Conservation (phyloP, 2,888 invertebrate species). For the Drosophila stalkeri region DNA sequence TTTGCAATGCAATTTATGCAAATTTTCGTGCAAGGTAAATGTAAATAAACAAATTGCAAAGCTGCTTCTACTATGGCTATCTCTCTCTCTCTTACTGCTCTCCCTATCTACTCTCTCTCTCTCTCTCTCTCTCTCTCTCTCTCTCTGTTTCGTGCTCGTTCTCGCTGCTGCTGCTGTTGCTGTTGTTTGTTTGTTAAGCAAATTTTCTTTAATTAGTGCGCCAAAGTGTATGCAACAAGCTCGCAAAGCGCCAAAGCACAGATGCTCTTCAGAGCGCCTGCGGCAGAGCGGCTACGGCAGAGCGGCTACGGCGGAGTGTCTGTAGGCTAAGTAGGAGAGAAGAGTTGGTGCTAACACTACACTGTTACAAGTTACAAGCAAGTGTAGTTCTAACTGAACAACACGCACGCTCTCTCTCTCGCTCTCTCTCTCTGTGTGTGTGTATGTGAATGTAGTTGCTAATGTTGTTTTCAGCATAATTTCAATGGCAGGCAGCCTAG, state of each 20-base stretch:
- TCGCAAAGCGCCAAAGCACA: conserved; percentile 25
- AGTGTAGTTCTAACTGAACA: conserved; percentile 14
- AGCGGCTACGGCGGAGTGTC: no score
- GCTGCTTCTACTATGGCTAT: conserved; percentile 5
- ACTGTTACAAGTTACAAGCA: conserved; percentile 3
- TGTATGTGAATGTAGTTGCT: conserved; percentile 26
- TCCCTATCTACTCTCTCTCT: no score
- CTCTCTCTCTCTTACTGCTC: neutral
- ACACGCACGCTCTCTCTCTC: neutral
- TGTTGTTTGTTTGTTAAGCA: conserved; percentile 50
- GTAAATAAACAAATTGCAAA: conserved; percentile 49
- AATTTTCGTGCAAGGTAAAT: conserved; percentile 51
- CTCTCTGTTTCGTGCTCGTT: neutral
- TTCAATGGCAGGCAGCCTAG: conserved; percentile 43
- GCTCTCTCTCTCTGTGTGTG: no score
- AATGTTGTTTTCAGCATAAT: conserved; percentile 53
- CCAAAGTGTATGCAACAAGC: conserved; percentile 62
- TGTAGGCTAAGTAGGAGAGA: neutral
- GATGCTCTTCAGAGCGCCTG: conserved; percentile 23
- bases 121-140: neutral
- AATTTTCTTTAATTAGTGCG: conserved; percentile 73
- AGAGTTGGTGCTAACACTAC: conserved; percentile 9
- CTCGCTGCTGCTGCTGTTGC: neutral
- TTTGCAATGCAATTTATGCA: conserved; percentile 60
- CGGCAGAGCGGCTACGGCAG: conserved; percentile 10